A percentile compares a stretch with the other conserved stretches of the same genome.
phyloP scores from a whole-genome alignment of 2,888 invertebrate species.

The Antheraea assamensis region DNA sequence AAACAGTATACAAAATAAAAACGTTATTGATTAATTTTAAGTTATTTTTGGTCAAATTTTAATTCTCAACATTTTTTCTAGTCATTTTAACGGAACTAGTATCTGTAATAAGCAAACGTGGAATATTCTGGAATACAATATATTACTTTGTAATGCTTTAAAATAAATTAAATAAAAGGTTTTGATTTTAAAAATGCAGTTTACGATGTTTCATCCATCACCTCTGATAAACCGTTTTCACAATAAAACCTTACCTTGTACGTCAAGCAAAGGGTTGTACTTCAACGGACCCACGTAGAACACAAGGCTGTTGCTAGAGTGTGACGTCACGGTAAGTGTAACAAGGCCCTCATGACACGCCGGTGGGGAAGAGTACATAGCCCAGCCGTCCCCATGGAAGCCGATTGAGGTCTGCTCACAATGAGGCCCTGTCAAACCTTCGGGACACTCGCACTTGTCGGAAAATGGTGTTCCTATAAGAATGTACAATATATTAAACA shows the following conservation, averaged over 20 bases:
- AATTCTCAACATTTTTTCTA: too few species aligned
- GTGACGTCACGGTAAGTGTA: slow-evolving; percentile 90
- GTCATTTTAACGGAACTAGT: too few species aligned
- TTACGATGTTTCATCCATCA: neutral
- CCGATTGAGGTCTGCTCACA: slow-evolving; percentile 95
- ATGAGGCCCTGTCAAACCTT: slow-evolving; percentile 91
- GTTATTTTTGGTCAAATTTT: too few species aligned
- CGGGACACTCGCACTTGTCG: slow-evolving; percentile 90
- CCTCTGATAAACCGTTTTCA: neutral
- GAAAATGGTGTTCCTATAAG: slow-evolving; percentile 78
- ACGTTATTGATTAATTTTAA: too few species aligned
- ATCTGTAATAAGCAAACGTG: too few species aligned
- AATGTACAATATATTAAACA: slow-evolving; percentile 13
- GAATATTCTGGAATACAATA: too few species aligned
- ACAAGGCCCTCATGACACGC: slow-evolving; percentile 93
- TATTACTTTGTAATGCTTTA: neutral
- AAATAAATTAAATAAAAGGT: too few species aligned
- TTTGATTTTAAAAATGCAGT: neutral
- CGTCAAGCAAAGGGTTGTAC: slow-evolving; percentile 83
- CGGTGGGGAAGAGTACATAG: slow-evolving; percentile 94
- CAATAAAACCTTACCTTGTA: slow-evolving; percentile 79
- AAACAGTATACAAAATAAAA: too few species aligned
- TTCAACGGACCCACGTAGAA: slow-evolving; percentile 94
- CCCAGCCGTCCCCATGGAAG: slow-evolving; percentile 95
- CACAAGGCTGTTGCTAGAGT: slow-evolving; percentile 89